Conservation (phyloP, 2,797 vertebrate genomes). For the Aulostomus chinensis region DNA sequence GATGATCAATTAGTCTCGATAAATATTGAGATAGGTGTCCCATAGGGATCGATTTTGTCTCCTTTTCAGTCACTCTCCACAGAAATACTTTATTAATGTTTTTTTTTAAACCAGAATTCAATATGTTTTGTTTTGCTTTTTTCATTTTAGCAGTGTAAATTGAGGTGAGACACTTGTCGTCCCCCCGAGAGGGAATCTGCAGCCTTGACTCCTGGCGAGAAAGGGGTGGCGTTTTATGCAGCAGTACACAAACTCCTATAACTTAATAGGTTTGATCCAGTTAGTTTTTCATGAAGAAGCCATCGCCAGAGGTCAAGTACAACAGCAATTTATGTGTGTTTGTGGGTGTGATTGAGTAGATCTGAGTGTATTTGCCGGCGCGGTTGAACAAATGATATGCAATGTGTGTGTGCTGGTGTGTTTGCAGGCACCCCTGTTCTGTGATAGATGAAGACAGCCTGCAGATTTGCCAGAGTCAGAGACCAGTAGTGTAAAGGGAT, state of each 20-base stretch:
- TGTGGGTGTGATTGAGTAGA: background rate
- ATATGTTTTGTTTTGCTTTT: too few relatives aligned
- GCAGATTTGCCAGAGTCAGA: constrained; percentile 67
- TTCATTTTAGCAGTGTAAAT: too few relatives aligned
- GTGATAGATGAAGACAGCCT: constrained; percentile 65
- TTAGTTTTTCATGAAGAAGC: constrained; percentile 44
- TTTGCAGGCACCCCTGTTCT: constrained; percentile 17
- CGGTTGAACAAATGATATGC: constrained; percentile 34
- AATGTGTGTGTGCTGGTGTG: constrained; percentile 8
- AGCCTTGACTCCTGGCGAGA: constrained; percentile 44
- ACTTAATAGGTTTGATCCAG: constrained; percentile 45
- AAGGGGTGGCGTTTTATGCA: constrained; percentile 26
- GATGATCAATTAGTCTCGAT: too few relatives aligned
- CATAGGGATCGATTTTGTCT: background rate
- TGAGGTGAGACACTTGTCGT: too few relatives aligned
- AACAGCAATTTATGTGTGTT: constrained; percentile 1
- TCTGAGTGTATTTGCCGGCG: constrained; percentile 15
- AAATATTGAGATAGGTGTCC: background rate
- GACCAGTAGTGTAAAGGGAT: constrained; percentile 46
- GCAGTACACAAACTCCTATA: constrained; percentile 44
- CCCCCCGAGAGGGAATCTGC: constrained; percentile 34
- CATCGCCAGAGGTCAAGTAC: constrained; percentile 32
- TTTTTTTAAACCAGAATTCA: too few relatives aligned
- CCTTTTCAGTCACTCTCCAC: too few relatives aligned
- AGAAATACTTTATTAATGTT: too few relatives aligned